Evolutionary conservation across 2,113 vertebrate genomes (phyloP).

Genomic region (Peromyscus leucopus): DNA sequence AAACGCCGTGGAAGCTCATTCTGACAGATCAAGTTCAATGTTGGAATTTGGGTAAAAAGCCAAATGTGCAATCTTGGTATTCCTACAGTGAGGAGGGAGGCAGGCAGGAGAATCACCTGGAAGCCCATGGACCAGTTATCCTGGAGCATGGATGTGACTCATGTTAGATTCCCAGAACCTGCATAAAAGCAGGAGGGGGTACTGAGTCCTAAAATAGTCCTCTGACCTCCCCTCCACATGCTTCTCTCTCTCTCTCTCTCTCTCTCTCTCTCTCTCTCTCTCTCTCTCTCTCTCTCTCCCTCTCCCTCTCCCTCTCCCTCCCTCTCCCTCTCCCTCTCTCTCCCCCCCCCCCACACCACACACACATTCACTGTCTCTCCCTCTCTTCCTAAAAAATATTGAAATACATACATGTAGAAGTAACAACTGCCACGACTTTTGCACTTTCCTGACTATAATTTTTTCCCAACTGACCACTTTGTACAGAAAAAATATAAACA

Average conservation of each 20-base stretch:
- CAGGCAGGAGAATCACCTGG: not conserved
- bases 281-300: no score
- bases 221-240: not conserved
- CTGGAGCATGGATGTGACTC: not conserved
- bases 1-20: not conserved
- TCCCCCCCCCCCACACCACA: no score
- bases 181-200: not conserved
- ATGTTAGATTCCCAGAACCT: no score
- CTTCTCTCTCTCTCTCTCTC: not conserved
- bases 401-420: conserved; percentile 3
- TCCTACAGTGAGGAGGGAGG: not conserved
- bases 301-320: no score
- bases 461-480: conserved; percentile 16
- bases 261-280: no score
- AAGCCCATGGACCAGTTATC: not conserved
- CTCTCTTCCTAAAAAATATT: not conserved
- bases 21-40: not conserved
- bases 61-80: no score
- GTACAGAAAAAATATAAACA: not conserved
- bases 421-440: not conserved
- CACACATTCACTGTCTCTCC: not conserved
- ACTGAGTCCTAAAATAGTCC: not conserved
- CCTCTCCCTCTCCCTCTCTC: no score
- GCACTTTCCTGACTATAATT: not conserved
- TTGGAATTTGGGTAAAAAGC: not conserved